Conservation (phyloP, 1,140 invertebrate species). For the Acarapis woodi region DNA sequence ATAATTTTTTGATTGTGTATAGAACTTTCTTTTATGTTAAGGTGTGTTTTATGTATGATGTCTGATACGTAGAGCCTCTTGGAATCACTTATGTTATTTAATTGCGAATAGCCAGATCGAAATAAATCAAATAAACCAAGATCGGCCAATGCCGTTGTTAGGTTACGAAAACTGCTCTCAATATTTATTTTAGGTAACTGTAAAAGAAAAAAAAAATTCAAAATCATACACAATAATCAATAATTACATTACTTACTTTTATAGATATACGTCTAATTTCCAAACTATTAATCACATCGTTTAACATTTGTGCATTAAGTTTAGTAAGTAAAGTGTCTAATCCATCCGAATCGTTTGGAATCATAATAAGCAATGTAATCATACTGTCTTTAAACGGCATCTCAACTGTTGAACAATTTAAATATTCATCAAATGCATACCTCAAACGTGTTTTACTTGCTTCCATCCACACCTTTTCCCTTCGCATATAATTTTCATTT, state of each 20-base stretch:
- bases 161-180: conserved; percentile 11
- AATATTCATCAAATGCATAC: conserved; percentile 12
- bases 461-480: not conserved
- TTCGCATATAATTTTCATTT: not conserved
- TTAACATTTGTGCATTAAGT: conserved; percentile 13
- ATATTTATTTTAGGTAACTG: conserved; percentile 13
- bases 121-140: conserved; percentile 14
- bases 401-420: conserved; percentile 14
- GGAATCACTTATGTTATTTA: conserved; percentile 12
- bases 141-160: conserved; percentile 11
- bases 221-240: not conserved
- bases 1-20: not conserved
- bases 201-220: conserved; percentile 2
- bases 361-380: conserved; percentile 12
- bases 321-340: conserved; percentile 12
- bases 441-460: conserved; percentile 7
- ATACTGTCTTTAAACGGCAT: conserved; percentile 14
- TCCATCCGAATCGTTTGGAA: conserved; percentile 10
- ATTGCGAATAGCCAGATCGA: conserved; percentile 12
- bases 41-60: conserved; percentile 13
- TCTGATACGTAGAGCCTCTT: conserved; percentile 13
- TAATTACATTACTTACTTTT: conserved; percentile 10
- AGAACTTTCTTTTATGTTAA: conserved; percentile 10
- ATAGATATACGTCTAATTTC: conserved; percentile 11
- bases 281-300: conserved; percentile 12